phyloP scores from a whole-genome alignment of 2,888 invertebrate species.

The Tetheella fluctuosa region DNA sequence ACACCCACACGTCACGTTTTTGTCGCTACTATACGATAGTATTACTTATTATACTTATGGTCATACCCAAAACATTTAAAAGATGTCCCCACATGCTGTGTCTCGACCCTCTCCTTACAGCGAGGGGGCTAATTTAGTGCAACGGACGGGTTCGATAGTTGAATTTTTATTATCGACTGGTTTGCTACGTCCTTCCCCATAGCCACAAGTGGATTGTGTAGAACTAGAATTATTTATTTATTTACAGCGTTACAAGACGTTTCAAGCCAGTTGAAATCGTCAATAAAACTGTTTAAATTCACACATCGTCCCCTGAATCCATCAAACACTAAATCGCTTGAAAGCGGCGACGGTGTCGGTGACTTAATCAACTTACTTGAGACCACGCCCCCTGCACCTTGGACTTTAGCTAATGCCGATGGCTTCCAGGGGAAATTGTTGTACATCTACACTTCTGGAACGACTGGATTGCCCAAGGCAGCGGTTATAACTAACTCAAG shows the following conservation, averaged over 20 bases:
- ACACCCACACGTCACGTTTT: too few species aligned
- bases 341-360: constrained; percentile 70
- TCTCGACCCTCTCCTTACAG: too few species aligned
- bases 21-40: too few species aligned
- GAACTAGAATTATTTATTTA: background rate
- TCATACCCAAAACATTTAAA: too few species aligned
- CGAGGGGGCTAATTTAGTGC: too few species aligned
- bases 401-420: constrained; percentile 83
- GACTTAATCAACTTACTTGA: constrained; percentile 85
- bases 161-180: too few species aligned
- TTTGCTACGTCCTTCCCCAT: too few species aligned
- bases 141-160: too few species aligned
- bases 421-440: constrained; percentile 92
- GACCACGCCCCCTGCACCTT: constrained; percentile 81
- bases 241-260: constrained; percentile 89
- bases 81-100: too few species aligned
- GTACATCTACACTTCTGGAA: constrained; percentile 99
- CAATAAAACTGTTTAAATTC: constrained; percentile 87
- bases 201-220: too few species aligned
- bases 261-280: constrained; percentile 85
- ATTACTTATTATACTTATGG: too few species aligned
- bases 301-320: constrained; percentile 60
- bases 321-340: constrained; percentile 36
- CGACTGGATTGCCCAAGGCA: constrained; percentile 98
- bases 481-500: constrained; percentile 97